Conservation (phyloP, 2,888 invertebrate species). For the Bimastos eiseni region DNA sequence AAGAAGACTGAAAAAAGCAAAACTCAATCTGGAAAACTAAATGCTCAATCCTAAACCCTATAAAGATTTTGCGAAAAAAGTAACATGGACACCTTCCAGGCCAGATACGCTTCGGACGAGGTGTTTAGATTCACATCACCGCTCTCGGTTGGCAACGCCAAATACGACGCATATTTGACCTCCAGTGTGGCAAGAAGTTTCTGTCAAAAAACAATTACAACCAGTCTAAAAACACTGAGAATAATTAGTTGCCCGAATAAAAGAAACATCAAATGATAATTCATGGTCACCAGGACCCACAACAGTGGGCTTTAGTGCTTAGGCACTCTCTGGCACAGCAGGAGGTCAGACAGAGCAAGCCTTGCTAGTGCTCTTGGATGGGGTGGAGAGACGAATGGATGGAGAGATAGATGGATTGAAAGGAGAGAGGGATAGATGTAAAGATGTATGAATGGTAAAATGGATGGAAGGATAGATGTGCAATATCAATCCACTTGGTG, state of each 20-base stretch:
- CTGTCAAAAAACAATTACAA: background rate
- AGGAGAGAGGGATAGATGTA: too few relatives aligned
- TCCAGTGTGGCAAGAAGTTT: background rate
- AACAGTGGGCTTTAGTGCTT: too few relatives aligned
- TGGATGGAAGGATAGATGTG: too few relatives aligned
- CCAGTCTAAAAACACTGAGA: background rate
- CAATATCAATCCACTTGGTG: too few relatives aligned
- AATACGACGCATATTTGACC: background rate
- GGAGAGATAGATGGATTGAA: too few relatives aligned
- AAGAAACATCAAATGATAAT: too few relatives aligned
- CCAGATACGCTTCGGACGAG: background rate
- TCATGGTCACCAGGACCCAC: too few relatives aligned
- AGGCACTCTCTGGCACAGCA: too few relatives aligned
- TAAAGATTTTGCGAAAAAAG: background rate
- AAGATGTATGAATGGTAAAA: too few relatives aligned
- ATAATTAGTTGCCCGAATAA: background rate
- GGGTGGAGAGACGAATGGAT: too few relatives aligned
- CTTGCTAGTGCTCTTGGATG: too few relatives aligned
- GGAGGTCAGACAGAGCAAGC: too few relatives aligned
- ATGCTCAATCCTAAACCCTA: background rate
- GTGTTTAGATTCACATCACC: background rate
- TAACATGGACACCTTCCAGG: background rate
- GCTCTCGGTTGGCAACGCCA: background rate
- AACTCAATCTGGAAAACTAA: background rate
- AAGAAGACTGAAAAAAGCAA: background rate